These are phyloP conservation scores for Machimus atricapillus DNA, from an alignment of 2,888 invertebrate species.

Conservation along the genomic window DNA sequence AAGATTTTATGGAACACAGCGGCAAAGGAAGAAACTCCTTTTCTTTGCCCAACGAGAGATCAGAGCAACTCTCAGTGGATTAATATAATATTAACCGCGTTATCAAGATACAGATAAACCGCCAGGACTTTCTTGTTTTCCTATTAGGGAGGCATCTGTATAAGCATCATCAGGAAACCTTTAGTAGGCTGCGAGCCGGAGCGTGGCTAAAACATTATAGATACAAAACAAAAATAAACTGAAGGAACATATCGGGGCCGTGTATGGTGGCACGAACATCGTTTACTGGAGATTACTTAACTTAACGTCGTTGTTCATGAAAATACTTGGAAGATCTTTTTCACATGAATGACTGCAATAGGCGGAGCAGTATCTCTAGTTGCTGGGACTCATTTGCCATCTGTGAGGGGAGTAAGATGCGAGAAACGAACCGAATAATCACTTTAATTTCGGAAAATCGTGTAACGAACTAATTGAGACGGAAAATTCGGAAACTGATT, in stretches of 20 bases:
- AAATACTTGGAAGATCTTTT: conserved; percentile 29
- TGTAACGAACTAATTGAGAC: conserved; percentile 37
- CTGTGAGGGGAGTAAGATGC: background rate
- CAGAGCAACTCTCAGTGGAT: conserved; percentile 8
- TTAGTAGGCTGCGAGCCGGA: background rate
- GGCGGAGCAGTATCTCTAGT: background rate
- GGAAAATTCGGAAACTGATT: conserved; percentile 33
- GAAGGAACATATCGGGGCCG: background rate
- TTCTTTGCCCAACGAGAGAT: background rate
- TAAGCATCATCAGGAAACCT: background rate
- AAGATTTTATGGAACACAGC: background rate
- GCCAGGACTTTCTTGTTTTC: conserved; percentile 13
- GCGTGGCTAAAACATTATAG: conserved; percentile 6
- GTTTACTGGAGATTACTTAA: background rate
- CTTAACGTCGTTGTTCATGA: conserved; percentile 32
- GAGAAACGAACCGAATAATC: conserved; percentile 23
- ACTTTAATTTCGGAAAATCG: background rate
- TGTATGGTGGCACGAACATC: background rate
- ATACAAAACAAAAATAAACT: conserved; percentile 4
- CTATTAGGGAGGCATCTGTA: conserved; percentile 19
- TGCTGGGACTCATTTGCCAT: background rate
- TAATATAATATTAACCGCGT: conserved; percentile 38
- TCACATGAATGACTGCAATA: conserved; percentile 39
- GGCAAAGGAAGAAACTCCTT: background rate
- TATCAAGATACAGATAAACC: conserved; percentile 33